Evolutionary conservation across 2,797 vertebrate genomes (phyloP), one percentile per base, ranked within the genome.

Genomic region (Sarcoramphus papa): DNA sequence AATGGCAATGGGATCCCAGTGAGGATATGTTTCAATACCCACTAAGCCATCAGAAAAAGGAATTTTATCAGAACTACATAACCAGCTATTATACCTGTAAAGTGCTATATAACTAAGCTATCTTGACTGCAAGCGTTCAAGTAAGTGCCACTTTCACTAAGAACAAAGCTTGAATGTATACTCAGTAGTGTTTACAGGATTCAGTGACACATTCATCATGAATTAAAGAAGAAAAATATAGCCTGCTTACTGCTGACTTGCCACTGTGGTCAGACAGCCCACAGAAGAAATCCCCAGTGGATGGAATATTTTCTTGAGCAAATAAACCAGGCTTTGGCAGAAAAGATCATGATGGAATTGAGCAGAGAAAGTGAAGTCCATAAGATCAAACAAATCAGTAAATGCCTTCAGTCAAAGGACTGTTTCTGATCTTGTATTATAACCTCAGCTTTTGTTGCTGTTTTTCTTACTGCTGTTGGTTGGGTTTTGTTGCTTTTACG

Each of bases 121-220:
- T 96, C 88, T 97, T 96, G 97, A 97, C 96, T 97, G 95, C 92
- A 98, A 98, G 95, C 90, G 84, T 98, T 97, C 92, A 95, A 98
- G 96, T 96, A 98, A 98, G 98, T 98, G 98, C 98, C 98, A 98
- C 97, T 98, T 98, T 97, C 95, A 97, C 88, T 95, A 96, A 97
- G 96, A 98, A 95, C 81, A 98, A 97, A 98, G 94, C 96, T 95
- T 98, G 98, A 98, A 98, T 98, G 97, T 98, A 98, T 98, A 97
- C 93, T 97, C 94, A 90, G 83, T 97, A 97, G 97, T 98, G 98
- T 98, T 98, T 98, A 98, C 98, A 98, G 97, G 95, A 97, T 95
- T 94, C 93, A 97, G 67, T 96, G 94, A 97, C 95, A 97, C 93
- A 93, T 97, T 97, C 79, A 80, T 96, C 88, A 82, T 85, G 48